Percentiles rank a stretch among this genome's conserved stretches.
Evolutionary conservation across 2,797 vertebrate species (phyloP).

Genomic region (Helostoma temminkii): DNA sequence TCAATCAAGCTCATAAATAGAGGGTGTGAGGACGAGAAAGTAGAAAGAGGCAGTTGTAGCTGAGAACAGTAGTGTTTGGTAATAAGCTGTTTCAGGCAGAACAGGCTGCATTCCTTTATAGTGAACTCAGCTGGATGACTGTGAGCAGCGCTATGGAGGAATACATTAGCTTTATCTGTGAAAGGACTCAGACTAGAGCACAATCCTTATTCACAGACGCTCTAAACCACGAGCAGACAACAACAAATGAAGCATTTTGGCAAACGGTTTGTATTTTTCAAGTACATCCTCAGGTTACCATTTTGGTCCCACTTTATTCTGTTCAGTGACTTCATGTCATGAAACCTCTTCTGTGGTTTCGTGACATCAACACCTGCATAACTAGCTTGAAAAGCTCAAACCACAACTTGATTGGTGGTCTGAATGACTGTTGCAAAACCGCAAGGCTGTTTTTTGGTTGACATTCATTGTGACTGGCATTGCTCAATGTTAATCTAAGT

Average conservation of each 20-base stretch:
- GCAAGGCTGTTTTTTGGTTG: constrained; percentile 48
- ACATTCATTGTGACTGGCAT: constrained; percentile 34
- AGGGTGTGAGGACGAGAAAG: constrained; percentile 47
- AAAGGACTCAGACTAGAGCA: constrained; percentile 2
- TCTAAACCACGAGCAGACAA: not conserved
- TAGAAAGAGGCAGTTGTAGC: constrained; percentile 22
- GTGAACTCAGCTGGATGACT: constrained; percentile 71
- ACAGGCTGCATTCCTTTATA: constrained; percentile 66
- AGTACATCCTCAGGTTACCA: not conserved
- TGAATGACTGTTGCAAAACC: constrained; percentile 39
- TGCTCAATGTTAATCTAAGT: constrained; percentile 39
- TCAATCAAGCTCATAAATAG: constrained; percentile 60
- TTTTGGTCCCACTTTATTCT: not conserved
- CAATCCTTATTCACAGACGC: not conserved
- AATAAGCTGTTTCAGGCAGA: constrained; percentile 61
- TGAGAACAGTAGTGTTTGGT: constrained; percentile 45
- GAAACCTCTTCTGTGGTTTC: constrained; percentile 41
- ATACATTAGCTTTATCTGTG: constrained; percentile 44
- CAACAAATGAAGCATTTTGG: not conserved
- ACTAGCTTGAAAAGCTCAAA: constrained; percentile 22
- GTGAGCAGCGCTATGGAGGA: constrained; percentile 58
- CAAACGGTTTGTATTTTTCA: no score
- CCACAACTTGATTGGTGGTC: constrained; percentile 31
- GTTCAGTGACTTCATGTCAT: constrained; percentile 29
- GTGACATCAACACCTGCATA: constrained; percentile 59